Base-by-base conservation (phyloP, 1,140 invertebrate species). In the Holotrichia oblita region DNA sequence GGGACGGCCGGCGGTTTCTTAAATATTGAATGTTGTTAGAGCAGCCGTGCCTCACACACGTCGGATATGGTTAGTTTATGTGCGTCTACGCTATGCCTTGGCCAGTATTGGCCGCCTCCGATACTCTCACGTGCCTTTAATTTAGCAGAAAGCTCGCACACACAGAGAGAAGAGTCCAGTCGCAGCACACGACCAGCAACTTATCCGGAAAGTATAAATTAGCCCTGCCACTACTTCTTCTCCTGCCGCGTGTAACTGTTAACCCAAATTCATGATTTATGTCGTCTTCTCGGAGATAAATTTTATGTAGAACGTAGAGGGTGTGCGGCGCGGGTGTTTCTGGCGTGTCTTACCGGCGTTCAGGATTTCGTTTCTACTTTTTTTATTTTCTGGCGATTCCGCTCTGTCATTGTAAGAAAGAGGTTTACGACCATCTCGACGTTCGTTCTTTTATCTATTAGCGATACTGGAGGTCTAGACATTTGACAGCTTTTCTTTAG, bases 251-350 rank as follows among this genome's bases (percentile, higher is more conserved):
- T 55, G 48, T 55, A 69, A 69, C 61, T 69, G 61, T 69, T 69
- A 69, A 69, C 61, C 61, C 22, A 69, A 69, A 69, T 69, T 69
- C 61, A 69, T 69, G 61, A 69, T 69, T 69, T 69, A 69, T 69
- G 61, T 69, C 61, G 61, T 69, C 61, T 69, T 69, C 61, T 69
- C 61, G 61, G 22, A 69, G 61, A 69, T 69, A 69, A 22, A 69
- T 69, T 69, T 69, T 69, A 69, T 69, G 61, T 69, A 69, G 61
- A 69, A 69, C 12, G 61, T 17, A 69, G 61, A 55, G 17, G 48
- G 48, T 17, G 48, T 17, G 48, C 48, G 48, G 17, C 17, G 48
- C 17, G 48, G 48, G 17, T 55, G 27, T 34, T 34, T 34, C 17
- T 55, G 48, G 48, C 48, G 48, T 55, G 48, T 55, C 48, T 55